Percentiles rank a stretch among this genome's conserved stretches.
phyloP scores from a whole-genome alignment of 2,797 vertebrate species.

The Heterohyrax brucei region DNA sequence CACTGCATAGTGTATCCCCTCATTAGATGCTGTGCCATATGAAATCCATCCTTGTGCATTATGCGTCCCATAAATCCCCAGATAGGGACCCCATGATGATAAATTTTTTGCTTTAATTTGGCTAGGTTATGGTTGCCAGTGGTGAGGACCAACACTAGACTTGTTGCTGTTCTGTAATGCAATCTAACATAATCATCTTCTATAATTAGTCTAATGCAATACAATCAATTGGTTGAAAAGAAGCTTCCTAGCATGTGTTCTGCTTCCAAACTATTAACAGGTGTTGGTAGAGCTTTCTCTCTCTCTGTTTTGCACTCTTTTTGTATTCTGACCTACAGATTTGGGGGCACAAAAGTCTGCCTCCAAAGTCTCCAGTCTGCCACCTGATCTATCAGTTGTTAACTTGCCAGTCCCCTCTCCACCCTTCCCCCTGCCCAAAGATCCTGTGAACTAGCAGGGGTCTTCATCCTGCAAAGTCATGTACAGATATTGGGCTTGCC shows the following conservation, averaged over 20 bases:
- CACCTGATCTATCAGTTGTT: not conserved
- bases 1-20: not conserved
- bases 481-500: too few species aligned
- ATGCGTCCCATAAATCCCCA: not conserved
- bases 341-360: not conserved
- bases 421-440: too few species aligned
- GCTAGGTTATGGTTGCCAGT: not conserved
- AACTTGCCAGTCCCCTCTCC: too few species aligned
- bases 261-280: not conserved
- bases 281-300: not conserved
- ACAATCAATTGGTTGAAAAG: not conserved
- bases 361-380: not conserved
- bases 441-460: too few species aligned
- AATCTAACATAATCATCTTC: not conserved
- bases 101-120: not conserved
- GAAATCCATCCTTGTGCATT: not conserved
- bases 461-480: too few species aligned
- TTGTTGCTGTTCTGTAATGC: not conserved
- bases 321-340: not conserved
- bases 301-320: not conserved
- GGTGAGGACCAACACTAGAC: not conserved
- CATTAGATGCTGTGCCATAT: not conserved
- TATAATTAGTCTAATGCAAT: not conserved
- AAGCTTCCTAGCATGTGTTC: not conserved
- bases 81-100: not conserved